Evolutionary conservation across 2,113 vertebrate species (phyloP).

Genomic region (Sturnus vulgaris): DNA sequence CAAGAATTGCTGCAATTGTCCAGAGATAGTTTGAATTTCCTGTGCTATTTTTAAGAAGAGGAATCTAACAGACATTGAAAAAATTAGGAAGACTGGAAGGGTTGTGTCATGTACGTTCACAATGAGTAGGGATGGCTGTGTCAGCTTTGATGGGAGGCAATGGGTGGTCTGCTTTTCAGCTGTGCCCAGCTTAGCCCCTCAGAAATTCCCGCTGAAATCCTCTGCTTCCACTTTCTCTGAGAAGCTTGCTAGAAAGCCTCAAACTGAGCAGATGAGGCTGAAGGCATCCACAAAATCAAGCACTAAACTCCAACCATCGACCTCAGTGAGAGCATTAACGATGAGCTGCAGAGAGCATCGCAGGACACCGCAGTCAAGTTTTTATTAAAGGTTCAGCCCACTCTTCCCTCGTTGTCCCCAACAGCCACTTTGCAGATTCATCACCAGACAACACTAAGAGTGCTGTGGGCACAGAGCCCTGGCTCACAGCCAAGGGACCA

Average conservation of each 20-base stretch:
- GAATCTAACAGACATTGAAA: background rate
- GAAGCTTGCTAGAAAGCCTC: background rate
- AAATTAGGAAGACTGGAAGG: background rate
- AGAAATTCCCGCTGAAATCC: background rate
- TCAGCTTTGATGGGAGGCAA: background rate
- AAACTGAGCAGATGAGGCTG: background rate
- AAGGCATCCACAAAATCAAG: background rate
- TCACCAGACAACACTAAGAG: accelerated
- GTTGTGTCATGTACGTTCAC: background rate
- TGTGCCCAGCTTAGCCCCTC: background rate
- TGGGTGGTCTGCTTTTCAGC: background rate
- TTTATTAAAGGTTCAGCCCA: background rate
- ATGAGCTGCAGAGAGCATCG: background rate
- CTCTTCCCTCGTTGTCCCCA: background rate
- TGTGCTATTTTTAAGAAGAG: background rate
- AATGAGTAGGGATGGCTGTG: background rate
- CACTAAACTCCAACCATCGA: background rate
- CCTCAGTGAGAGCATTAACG: background rate
- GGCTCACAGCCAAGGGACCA: background rate
- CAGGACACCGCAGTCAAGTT: background rate
- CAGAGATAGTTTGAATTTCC: background rate
- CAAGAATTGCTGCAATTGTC: background rate
- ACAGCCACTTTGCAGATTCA: background rate
- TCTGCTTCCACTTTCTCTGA: background rate
- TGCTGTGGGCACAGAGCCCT: background rate